phyloP scores from a whole-genome alignment of 2,113 vertebrate genomes.

The Pristiophorus japonicus region DNA sequence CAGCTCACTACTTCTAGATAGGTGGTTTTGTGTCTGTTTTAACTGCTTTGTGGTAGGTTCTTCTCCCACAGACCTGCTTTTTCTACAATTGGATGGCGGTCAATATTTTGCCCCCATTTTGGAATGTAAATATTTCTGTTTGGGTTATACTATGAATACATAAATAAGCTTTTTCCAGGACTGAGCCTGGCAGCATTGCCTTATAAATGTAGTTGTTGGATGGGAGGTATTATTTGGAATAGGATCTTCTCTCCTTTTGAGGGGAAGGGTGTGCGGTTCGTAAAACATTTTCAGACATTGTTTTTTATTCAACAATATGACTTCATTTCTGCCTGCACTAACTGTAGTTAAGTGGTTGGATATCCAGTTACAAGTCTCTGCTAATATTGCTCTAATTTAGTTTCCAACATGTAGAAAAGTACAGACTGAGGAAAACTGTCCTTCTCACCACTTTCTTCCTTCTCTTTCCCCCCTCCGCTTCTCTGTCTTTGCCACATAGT shows the following conservation, averaged over 20 bases:
- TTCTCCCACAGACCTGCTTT: background rate
- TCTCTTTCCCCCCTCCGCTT: background rate
- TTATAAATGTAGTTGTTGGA: background rate
- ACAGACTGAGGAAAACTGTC: background rate
- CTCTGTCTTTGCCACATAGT: background rate
- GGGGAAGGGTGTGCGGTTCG: background rate
- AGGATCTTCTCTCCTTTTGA: background rate
- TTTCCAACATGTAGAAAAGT: background rate
- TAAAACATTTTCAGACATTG: too few species aligned
- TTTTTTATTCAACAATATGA: too few species aligned
- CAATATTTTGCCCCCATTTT: background rate
- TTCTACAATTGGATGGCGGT: background rate
- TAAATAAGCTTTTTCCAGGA: background rate
- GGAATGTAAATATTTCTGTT: slow-evolving; percentile 29
- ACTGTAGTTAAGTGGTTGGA: background rate
- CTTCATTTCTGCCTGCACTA: background rate
- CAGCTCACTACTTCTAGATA: background rate
- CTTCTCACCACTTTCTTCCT: background rate
- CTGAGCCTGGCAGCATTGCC: background rate
- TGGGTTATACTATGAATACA: background rate
- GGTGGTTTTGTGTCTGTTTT: background rate
- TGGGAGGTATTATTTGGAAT: background rate
- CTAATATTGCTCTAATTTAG: background rate
- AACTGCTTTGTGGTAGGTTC: background rate
- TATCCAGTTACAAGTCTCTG: background rate